Percentiles rank a stretch among this genome's conserved stretches.
These are phyloP conservation scores for Cichladusa arquata DNA, from an alignment of 2,113 vertebrate species.

Conservation along the genomic window DNA sequence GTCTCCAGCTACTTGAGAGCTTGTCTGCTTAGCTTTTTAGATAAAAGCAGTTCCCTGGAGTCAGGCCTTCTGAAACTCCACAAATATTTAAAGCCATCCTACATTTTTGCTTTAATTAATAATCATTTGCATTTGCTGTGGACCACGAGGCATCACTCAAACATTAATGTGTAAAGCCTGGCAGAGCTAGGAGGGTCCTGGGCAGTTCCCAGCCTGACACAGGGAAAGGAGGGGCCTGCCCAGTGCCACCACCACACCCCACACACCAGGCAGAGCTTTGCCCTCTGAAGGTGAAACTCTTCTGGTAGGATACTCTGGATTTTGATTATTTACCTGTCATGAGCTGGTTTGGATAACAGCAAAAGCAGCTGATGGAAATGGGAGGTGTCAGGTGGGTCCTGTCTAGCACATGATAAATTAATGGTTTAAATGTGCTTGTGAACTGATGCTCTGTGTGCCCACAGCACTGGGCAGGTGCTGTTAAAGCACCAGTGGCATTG, in stretches of 20 bases:
- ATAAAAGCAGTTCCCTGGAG: slow-evolving; percentile 12
- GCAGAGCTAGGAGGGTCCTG: neutral
- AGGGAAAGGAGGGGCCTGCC: neutral
- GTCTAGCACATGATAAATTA: neutral
- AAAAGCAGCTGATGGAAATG: neutral
- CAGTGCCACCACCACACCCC: neutral
- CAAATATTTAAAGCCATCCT: slow-evolving; percentile 43
- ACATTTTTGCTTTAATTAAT: slow-evolving; percentile 37
- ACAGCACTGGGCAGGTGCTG: neutral
- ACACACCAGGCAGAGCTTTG: neutral
- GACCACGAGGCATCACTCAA: neutral
- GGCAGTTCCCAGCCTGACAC: neutral
- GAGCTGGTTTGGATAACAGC: neutral
- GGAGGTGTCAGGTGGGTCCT: neutral
- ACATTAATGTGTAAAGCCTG: neutral
- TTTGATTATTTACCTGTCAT: neutral
- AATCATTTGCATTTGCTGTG: slow-evolving; percentile 2
- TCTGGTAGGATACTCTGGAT: neutral
- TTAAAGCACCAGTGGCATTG: neutral
- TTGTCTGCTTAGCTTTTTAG: slow-evolving; percentile 11
- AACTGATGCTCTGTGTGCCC: neutral
- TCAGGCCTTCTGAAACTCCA: neutral
- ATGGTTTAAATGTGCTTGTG: neutral
- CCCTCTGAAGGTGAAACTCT: neutral
- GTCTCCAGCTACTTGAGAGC: neutral